Conservation (phyloP, 2,888 invertebrate genomes). For the Odontocolon sp. region DNA sequence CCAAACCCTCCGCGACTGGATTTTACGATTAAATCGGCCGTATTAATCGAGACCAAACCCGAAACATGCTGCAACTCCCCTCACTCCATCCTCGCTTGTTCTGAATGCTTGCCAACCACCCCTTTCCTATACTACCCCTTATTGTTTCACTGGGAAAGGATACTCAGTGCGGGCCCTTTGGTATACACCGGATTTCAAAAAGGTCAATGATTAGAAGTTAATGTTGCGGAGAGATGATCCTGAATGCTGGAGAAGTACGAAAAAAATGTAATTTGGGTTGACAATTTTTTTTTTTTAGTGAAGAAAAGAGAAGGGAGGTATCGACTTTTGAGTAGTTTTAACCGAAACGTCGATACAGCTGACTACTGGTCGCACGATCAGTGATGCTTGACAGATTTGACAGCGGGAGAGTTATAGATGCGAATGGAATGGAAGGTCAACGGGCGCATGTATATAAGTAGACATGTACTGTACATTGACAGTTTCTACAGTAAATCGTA, state of each 20-base stretch:
- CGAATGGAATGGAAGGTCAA: conserved; percentile 68
- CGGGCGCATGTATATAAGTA: conserved; percentile 38
- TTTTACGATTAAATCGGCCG: conserved; percentile 78
- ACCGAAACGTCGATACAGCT: conserved; percentile 30
- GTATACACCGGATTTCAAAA: too few species aligned
- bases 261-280: background rate
- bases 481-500: too few species aligned
- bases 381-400: conserved; percentile 69
- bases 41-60: conserved; percentile 68
- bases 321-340: conserved; percentile 22
- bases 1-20: conserved; percentile 59
- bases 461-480: too few species aligned
- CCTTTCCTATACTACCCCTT: background rate
- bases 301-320: background rate
- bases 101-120: conserved; percentile 47
- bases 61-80: conserved; percentile 33
- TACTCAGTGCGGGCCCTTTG: background rate
- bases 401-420: conserved; percentile 68
- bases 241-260: background rate
- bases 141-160: background rate
- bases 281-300: background rate
- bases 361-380: conserved; percentile 52
- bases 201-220: background rate
- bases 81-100: conserved; percentile 19
- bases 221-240: background rate